Base-by-base conservation (phyloP, 1,140 invertebrate species). In the Aphidius ervi region DNA sequence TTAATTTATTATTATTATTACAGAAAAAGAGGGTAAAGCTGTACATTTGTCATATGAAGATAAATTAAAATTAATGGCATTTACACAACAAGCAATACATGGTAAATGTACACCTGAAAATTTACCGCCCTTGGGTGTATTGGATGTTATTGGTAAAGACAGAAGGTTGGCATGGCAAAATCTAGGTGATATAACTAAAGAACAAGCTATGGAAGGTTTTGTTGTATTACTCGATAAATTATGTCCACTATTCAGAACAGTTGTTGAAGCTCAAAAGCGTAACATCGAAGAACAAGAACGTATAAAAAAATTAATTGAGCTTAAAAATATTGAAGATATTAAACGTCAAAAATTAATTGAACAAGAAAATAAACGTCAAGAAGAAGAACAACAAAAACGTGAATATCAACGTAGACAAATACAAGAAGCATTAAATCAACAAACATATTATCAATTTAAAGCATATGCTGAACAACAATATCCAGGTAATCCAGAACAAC, bases 21-120 rank as follows among this genome's bases (percentile, higher is more conserved):
- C 77, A 95, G 95, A 98, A 76, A 97, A 98, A 83, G 91, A 95
- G 82, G 95, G 95, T 8, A 98, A 95, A 80, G 94, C 95, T 55
- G 83, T 98, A 43, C 93, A 97, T 72, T 82, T 97, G 53, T 93
- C 91, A 43, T 99, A 98, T 78, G 89, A 95, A 76, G 94, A 98
- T 72, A 93, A 95, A 77, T 77, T 97, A 20, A 90, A 91, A 73
- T 76, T 98, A 61, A 89, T 97, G 9, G 95, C 95, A 3, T 92
- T 93, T 68, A 94, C 90, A 6, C 92, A 96, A 72, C 95, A 98
- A 85, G 91, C 91, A 6, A 84, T 83, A 7, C 87, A 95, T 81
- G 96, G 96, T 6, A 90, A 92, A 63, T 94, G 89, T 69, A 86
- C 77, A 41, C 62, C 78, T 5, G 83, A 88, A 61, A 90, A 88